These are phyloP conservation scores for Diplolepis rosae DNA, from an alignment of 2,888 invertebrate genomes.

Conservation along the genomic window DNA sequence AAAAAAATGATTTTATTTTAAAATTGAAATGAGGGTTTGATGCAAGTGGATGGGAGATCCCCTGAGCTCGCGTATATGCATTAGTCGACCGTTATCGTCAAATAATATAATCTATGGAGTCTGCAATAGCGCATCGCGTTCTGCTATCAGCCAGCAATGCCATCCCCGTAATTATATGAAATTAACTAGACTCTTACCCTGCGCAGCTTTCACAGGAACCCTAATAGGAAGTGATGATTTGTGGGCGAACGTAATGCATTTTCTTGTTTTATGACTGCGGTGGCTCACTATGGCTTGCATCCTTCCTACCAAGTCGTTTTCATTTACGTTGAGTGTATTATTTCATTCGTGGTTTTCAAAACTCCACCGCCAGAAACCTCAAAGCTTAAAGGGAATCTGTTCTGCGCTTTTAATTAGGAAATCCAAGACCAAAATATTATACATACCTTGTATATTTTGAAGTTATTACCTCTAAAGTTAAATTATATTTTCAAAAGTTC, in stretches of 20 bases:
- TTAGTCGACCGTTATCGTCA: slow-evolving; percentile 56
- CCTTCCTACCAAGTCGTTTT: not conserved
- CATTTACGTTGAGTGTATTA: slow-evolving; percentile 19
- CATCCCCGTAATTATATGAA: slow-evolving; percentile 66
- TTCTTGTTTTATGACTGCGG: slow-evolving; percentile 50
- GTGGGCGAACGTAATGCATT: slow-evolving; percentile 55
- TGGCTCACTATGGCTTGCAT: not conserved
- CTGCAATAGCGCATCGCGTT: slow-evolving; percentile 30
- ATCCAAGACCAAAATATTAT: not conserved
- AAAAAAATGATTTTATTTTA: not conserved
- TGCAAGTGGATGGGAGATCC: not conserved
- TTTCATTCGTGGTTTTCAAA: not conserved
- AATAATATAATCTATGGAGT: slow-evolving; percentile 51
- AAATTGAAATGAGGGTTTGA: not conserved
- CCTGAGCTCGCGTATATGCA: slow-evolving; percentile 48
- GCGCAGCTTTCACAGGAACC: slow-evolving; percentile 37
- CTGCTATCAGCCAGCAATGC: slow-evolving; percentile 32
- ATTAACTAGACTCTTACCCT: slow-evolving; percentile 56
- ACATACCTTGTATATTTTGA: too few species aligned
- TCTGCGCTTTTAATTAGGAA: not conserved
- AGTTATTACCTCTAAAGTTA: too few species aligned
- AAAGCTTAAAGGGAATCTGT: not conserved
- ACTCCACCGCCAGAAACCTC: not conserved
- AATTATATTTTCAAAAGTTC: too few species aligned
- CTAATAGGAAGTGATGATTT: slow-evolving; percentile 65